Evolutionary conservation across 2,113 vertebrate genomes (phyloP), one percentile per base, ranked within the genome.

Genomic region (Galeopterus variegatus): DNA sequence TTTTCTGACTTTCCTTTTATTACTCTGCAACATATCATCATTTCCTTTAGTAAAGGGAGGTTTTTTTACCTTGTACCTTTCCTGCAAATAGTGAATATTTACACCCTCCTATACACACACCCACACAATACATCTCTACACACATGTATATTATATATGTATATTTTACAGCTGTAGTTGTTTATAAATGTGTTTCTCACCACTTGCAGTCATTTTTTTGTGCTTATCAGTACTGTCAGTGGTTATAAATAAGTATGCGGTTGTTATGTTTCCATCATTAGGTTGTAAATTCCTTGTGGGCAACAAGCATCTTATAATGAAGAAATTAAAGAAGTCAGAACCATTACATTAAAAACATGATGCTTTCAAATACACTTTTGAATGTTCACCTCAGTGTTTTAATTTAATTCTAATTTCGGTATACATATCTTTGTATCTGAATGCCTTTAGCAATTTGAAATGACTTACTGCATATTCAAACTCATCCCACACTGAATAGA

Each of bases 401-500:
- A 94, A 93, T 94, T 97, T 94, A 91, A 96, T 90, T 93, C 85
- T 88, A 76, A 88, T 93, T 96, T 97, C 15, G 17, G 52, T 64
- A 84, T 62, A 75, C 31, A 75, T 93, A 97, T 95, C 88, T 94
- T 52, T 64, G 94, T 94, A 95, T 96, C 90, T 95, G 70, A 79
- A 93, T 93, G 85, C 62, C 67, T 94, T 96, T 62, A 97, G 88
- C 85, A 69, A 72, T 97, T 94, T 88, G 50, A 90, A 96, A 93
- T 93, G 72, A 91, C 65, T 92, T 81, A 73, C 79, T 72, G 82
- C 91, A 28, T 88, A 95, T 86, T 94, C 56, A 91, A 88, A 88
- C 33, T 75, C 45, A 91, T 95, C 56, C 48, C 36, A n/a, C 83
- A 36, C 75, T 96, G 8, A 91, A 93, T 95, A 10, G 69, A 96